Percentiles rank a stretch among this genome's conserved stretches.
Evolutionary conservation across 2,113 vertebrate species (phyloP).

Genomic region (Nipponia nippon): DNA sequence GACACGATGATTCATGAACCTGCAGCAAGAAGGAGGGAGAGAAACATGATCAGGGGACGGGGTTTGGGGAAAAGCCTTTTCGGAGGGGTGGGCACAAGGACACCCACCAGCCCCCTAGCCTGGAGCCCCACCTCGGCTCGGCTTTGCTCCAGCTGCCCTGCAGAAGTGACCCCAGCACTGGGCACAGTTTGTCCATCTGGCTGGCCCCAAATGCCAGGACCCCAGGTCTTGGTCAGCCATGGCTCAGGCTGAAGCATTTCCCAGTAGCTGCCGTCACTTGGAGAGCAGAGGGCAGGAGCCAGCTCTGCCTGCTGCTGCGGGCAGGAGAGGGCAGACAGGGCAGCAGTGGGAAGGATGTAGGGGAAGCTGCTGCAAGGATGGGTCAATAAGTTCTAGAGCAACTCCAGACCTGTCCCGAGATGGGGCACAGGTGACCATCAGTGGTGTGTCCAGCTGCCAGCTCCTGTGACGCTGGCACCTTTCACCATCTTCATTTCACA

Average conservation of each 20-base stretch:
- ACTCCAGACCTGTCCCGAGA: neutral
- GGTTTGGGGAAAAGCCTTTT: neutral
- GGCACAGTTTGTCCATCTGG: neutral
- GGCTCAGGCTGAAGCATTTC: neutral
- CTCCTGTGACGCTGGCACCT: neutral
- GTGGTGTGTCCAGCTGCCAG: neutral
- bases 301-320: neutral
- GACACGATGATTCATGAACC: conserved; percentile 94
- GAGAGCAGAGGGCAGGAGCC: neutral
- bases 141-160: neutral
- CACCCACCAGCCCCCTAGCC: neutral
- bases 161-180: neutral
- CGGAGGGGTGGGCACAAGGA: neutral
- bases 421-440: neutral
- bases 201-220: neutral
- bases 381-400: neutral
- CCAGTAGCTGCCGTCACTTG: neutral
- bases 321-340: neutral
- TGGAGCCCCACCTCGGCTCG: neutral
- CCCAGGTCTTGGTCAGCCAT: neutral
- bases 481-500: neutral
- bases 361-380: neutral
- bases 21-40: conserved; percentile 48
- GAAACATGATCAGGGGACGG: accelerated
- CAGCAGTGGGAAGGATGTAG: neutral